Percentiles rank a stretch among this genome's conserved stretches.
phyloP scores from a whole-genome alignment of 2,113 vertebrate genomes.

The Falco punctatus region DNA sequence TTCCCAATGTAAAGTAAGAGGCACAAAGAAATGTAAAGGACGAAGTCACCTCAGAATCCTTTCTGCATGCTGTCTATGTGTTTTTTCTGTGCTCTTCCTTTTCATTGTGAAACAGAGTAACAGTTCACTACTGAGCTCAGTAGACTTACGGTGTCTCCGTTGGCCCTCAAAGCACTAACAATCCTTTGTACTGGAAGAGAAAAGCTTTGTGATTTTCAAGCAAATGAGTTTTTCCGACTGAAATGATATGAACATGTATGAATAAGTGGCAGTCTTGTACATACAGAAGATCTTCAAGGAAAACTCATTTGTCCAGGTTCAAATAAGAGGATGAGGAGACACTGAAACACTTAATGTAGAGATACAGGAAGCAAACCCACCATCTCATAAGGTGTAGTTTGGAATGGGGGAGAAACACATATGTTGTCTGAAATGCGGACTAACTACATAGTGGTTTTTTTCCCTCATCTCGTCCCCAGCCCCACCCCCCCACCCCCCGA shows the following conservation, averaged over 20 bases:
- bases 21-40: neutral
- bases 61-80: neutral
- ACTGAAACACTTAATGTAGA: neutral
- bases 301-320: neutral
- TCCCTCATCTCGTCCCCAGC: neutral
- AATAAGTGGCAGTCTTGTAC: neutral
- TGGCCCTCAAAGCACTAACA: neutral
- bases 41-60: neutral
- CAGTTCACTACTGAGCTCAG: neutral
- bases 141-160: neutral
- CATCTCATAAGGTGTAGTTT: neutral
- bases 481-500: neutral
- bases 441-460: fast-evolving
- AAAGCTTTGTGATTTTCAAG: neutral
- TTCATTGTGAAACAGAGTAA: neutral
- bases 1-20: neutral
- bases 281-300: neutral
- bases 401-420: neutral
- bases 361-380: neutral
- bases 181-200: neutral
- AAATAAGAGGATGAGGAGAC: neutral
- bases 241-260: neutral
- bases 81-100: neutral
- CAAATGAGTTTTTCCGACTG: neutral
- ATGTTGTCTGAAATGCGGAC: neutral